Conservation (phyloP, 2,797 vertebrate genomes). For the Chiroxiphia lanceolata region DNA sequence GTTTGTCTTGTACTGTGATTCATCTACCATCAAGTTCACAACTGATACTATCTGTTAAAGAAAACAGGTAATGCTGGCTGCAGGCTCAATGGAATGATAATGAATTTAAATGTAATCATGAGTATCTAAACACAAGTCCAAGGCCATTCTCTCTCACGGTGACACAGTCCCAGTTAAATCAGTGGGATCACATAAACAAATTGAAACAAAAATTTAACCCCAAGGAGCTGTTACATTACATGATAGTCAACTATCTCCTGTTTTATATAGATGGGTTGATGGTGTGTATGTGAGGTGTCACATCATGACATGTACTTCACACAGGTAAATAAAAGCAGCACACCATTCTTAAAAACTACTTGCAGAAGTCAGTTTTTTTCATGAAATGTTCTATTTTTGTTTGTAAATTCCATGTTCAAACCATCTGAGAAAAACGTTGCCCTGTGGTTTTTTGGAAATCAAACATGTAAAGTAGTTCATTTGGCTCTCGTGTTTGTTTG, state of each 20-base stretch:
- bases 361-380: not conserved
- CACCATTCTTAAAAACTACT: not conserved
- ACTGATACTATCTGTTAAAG: not conserved
- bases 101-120: not conserved
- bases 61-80: not conserved
- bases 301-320: not conserved
- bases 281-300: not conserved
- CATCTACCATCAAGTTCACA: not conserved
- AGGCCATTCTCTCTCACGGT: not conserved
- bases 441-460: not conserved
- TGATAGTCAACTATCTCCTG: fast-evolving
- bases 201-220: not conserved
- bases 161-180: not conserved
- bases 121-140: not conserved
- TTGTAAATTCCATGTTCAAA: not conserved
- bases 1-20: not conserved
- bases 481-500: not conserved
- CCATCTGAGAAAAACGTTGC: not conserved
- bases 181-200: not conserved
- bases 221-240: not conserved
- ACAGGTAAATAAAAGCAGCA: not conserved
- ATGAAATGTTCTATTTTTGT: not conserved
- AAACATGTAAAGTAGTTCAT: not conserved
- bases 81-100: not conserved
- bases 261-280: not conserved